Conservation (phyloP, 2,797 vertebrate species). For the Poecile montanus region DNA sequence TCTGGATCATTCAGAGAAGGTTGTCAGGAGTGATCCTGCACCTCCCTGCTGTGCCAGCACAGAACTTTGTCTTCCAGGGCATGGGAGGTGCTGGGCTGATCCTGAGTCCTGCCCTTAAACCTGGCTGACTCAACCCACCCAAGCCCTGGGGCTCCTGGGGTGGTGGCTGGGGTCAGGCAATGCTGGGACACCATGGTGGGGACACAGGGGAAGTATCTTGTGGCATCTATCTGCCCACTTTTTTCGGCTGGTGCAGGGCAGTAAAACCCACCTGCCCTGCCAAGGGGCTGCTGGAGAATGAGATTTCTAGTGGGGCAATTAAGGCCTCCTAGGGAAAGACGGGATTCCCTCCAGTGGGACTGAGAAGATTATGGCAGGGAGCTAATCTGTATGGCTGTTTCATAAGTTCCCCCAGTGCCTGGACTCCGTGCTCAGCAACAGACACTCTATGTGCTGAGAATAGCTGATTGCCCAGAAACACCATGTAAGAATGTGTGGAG, state of each 20-base stretch:
- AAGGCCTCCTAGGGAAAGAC: background rate
- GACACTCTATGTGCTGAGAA: background rate
- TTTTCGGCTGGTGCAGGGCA: too few relatives aligned
- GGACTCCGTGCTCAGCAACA: background rate
- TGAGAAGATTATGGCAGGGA: background rate
- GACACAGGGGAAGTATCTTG: fast-evolving
- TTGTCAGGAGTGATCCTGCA: background rate
- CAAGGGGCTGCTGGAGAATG: background rate
- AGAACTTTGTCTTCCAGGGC: background rate
- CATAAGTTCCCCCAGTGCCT: background rate
- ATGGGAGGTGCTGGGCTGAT: background rate
- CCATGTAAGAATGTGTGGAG: background rate
- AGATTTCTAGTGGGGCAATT: background rate
- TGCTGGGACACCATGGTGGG: background rate
- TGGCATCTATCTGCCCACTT: background rate
- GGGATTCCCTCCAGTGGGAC: background rate
- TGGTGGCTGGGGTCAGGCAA: background rate
- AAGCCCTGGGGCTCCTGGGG: background rate
- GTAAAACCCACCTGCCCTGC: background rate
- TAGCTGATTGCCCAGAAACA: background rate
- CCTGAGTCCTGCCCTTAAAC: background rate
- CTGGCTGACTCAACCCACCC: background rate
- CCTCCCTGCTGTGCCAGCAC: background rate
- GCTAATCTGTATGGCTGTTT: constrained; percentile 1
- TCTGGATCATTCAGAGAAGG: background rate